phyloP scores from a whole-genome alignment of 2,888 invertebrate genomes.

The Coelinius sp. region DNA sequence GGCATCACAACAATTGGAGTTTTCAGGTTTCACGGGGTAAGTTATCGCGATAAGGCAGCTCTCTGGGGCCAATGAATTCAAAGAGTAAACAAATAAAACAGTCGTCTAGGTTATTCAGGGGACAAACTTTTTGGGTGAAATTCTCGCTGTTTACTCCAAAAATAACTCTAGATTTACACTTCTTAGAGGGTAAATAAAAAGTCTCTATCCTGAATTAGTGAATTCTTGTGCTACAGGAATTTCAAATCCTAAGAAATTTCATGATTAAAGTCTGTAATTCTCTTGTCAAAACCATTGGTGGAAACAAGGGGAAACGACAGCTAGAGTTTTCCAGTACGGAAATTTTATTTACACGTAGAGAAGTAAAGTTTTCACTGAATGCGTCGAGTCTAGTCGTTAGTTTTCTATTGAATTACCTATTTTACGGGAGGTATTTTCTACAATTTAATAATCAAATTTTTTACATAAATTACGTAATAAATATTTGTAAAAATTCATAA shows the following conservation, averaged over 20 bases:
- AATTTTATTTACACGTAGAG: constrained; percentile 21
- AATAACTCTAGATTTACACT: not conserved
- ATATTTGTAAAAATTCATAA: no score
- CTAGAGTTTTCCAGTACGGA: not conserved
- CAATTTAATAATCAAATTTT: not conserved
- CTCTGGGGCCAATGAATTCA: not conserved
- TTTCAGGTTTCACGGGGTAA: not conserved
- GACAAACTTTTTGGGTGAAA: not conserved
- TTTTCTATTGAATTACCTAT: constrained; percentile 16
- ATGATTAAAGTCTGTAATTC: constrained; percentile 1
- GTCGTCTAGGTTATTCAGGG: not conserved
- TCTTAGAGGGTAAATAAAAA: not conserved
- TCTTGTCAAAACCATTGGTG: constrained; percentile 16
- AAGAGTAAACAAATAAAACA: constrained; percentile 14
- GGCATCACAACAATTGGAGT: not conserved
- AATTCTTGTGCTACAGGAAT: not conserved
- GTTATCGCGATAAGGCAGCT: not conserved
- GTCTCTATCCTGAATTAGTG: not conserved
- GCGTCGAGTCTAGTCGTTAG: constrained; percentile 16
- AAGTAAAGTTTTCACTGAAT: constrained; percentile 7
- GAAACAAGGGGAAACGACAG: constrained; percentile 1
- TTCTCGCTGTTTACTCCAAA: not conserved
- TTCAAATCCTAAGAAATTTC: not conserved
- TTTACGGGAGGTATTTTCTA: no score
- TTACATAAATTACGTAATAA: no score